Conservation (phyloP, 2,113 vertebrate genomes). For the Lepisosteus osseus region DNA sequence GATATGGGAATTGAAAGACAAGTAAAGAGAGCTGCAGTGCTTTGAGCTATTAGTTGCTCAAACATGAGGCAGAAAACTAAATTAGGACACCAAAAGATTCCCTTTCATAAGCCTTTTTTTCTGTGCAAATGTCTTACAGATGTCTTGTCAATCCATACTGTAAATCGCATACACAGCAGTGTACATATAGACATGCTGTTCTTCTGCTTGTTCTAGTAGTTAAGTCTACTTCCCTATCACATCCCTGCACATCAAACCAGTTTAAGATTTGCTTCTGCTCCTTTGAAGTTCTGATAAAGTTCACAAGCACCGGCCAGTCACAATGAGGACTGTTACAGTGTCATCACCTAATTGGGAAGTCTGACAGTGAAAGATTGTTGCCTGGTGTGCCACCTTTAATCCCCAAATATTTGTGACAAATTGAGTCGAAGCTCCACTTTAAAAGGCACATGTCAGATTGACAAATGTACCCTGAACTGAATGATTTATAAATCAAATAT, state of each 20-base stretch:
- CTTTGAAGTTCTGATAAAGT: not conserved
- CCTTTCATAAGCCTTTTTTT: too few species aligned
- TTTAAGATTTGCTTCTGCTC: too few species aligned
- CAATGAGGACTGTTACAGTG: not conserved
- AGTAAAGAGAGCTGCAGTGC: not conserved
- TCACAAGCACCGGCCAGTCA: not conserved
- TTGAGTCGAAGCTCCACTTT: not conserved
- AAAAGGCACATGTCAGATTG: slow-evolving; percentile 10
- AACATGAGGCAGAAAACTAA: not conserved
- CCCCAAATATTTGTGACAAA: not conserved
- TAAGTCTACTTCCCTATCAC: too few species aligned
- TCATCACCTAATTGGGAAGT: not conserved
- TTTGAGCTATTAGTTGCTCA: not conserved
- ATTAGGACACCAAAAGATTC: too few species aligned
- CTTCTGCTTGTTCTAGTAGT: too few species aligned
- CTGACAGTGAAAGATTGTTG: slow-evolving; percentile 4
- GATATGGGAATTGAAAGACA: not conserved
- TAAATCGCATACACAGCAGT: too few species aligned
- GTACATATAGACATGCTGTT: too few species aligned
- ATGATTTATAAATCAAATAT: slow-evolving; percentile 21
- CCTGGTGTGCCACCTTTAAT: not conserved
- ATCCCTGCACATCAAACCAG: too few species aligned
- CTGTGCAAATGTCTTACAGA: too few species aligned
- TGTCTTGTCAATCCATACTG: too few species aligned
- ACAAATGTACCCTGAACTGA: slow-evolving; percentile 10